Percentiles rank a stretch among this genome's conserved stretches.
Conservation (phyloP, 2,888 invertebrate genomes). For the Phyllotreta striolata region DNA sequence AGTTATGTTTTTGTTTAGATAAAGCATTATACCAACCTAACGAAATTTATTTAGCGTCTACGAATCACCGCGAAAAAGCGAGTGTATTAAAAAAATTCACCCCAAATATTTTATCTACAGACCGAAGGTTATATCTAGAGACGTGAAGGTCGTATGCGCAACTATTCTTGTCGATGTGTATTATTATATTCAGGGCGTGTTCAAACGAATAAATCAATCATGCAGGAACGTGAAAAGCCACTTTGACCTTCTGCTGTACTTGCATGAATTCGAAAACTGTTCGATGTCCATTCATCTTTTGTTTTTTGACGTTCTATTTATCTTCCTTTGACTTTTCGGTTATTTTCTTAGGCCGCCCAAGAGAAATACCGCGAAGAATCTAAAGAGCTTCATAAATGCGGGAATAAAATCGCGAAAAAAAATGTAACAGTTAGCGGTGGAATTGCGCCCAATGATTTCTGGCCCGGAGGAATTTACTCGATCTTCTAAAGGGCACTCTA, state of each 20-base stretch:
- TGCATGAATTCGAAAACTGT: constrained; percentile 21
- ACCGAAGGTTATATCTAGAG: background rate
- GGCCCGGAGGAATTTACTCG: background rate
- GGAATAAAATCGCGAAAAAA: background rate
- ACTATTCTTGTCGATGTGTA: background rate
- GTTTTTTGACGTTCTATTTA: constrained; percentile 32
- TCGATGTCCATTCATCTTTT: constrained; percentile 27
- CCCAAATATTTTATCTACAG: background rate
- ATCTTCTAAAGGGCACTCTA: constrained; percentile 33
- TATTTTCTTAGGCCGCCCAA: constrained; percentile 24
- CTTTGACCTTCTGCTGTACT: constrained; percentile 22
- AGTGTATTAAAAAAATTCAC: constrained; percentile 6
- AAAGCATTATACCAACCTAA: no score
- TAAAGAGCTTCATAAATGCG: background rate
- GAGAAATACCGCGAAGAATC: constrained; percentile 1
- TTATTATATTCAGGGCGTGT: constrained; percentile 20
- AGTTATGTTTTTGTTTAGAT: no score
- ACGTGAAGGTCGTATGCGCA: background rate
- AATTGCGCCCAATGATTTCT: no score
- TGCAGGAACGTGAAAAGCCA: constrained; percentile 23
- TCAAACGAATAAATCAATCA: constrained; percentile 3
- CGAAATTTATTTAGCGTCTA: no score
- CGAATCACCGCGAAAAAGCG: no score
- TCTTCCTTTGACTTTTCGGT: constrained; percentile 23
- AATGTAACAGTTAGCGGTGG: background rate